These are phyloP conservation scores for Apogon hyalosoma DNA, from an alignment of 2,797 vertebrate genomes.

Conservation along the genomic window DNA sequence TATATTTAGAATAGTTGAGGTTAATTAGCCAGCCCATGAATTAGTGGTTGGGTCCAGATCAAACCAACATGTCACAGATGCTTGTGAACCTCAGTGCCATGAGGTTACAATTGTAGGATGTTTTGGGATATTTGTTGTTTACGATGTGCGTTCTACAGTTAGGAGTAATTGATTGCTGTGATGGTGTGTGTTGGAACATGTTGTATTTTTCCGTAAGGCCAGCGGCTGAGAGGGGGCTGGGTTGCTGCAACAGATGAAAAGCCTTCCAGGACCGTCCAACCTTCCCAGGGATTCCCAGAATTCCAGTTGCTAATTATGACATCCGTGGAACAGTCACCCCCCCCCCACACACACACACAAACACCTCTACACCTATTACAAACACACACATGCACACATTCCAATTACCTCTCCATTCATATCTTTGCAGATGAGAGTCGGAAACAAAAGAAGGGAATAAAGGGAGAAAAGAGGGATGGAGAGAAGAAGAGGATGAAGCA, in stretches of 20 bases:
- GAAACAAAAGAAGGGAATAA: constrained; percentile 23
- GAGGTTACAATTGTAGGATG: constrained; percentile 80
- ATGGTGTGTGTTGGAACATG: constrained; percentile 82
- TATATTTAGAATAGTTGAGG: constrained; percentile 82
- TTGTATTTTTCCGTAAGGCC: constrained; percentile 80
- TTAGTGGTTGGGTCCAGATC: constrained; percentile 75
- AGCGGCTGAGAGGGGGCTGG: constrained; percentile 69
- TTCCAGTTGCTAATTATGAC: constrained; percentile 83
- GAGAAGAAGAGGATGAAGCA: constrained; percentile 16
- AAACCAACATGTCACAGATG: constrained; percentile 78
- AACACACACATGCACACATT: constrained; percentile 40
- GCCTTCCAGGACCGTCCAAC: constrained; percentile 68
- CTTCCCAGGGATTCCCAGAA: constrained; percentile 81
- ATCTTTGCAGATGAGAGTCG: constrained; percentile 39
- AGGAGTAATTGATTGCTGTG: constrained; percentile 81
- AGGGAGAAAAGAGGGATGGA: constrained; percentile 28
- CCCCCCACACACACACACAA: not conserved
- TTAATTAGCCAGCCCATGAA: constrained; percentile 79
- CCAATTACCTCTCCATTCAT: constrained; percentile 27
- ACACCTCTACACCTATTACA: not conserved
- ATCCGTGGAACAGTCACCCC: constrained; percentile 61
- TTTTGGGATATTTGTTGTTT: constrained; percentile 82
- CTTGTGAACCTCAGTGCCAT: constrained; percentile 77
- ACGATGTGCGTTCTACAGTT: constrained; percentile 79
- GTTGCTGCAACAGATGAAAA: constrained; percentile 77